Conservation (phyloP, 2,797 vertebrate species). For the Merluccius polli region DNA sequence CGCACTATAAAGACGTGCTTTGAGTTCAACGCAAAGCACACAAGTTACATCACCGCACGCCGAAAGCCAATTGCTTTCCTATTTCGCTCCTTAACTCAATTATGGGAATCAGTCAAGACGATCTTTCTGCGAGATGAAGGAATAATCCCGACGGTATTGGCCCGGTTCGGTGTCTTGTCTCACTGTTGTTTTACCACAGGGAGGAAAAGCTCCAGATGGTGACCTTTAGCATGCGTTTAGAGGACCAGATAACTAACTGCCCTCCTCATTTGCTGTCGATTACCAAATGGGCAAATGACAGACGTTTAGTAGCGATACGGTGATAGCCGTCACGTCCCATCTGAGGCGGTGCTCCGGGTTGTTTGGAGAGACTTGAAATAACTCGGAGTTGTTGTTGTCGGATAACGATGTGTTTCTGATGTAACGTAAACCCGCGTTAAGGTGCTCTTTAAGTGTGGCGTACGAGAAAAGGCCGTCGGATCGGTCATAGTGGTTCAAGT, state of each 20-base stretch:
- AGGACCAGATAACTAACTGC: not conserved
- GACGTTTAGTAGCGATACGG: constrained; percentile 10
- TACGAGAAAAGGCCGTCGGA: constrained; percentile 29
- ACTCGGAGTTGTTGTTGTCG: constrained; percentile 9
- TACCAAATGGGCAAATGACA: not conserved
- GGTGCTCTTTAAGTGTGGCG: constrained; percentile 39
- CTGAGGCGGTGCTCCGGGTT: constrained; percentile 12
- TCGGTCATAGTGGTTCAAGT: constrained; percentile 50
- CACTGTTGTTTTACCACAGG: constrained; percentile 4
- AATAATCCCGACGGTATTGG: not conserved
- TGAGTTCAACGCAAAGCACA: not conserved
- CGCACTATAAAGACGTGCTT: not conserved
- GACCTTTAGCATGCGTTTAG: not conserved
- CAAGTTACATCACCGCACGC: not conserved
- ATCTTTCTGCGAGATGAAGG: not conserved
- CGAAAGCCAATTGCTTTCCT: not conserved
- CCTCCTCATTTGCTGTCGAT: constrained; percentile 6
- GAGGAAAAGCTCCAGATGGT: constrained; percentile 12
- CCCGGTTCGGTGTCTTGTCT: not conserved
- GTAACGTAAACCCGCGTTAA: constrained; percentile 27
- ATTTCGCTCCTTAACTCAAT: not conserved
- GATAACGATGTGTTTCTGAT: constrained; percentile 26
- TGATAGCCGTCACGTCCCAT: constrained; percentile 18
- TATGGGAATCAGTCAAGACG: not conserved
- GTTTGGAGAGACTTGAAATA: constrained; percentile 18